Evolutionary conservation across 2,888 invertebrate species (phyloP).

Genomic region (Mylabris sibirica): DNA sequence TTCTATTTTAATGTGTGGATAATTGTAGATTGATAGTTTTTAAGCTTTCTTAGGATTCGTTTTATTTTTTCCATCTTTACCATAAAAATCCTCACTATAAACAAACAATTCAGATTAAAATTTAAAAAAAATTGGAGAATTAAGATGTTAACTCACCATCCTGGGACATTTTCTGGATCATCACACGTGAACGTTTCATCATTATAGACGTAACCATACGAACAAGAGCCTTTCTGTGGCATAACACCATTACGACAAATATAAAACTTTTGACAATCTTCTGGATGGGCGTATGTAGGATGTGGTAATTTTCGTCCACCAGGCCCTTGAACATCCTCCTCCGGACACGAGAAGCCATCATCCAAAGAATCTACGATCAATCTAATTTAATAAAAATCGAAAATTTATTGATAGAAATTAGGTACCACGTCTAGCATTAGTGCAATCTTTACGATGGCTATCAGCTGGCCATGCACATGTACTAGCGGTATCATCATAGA

Average conservation of each 20-base stretch:
- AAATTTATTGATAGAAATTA: not conserved
- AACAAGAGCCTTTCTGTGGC: slow-evolving; percentile 79
- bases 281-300: slow-evolving; percentile 80
- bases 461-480: slow-evolving; percentile 79
- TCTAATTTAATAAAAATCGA: slow-evolving; percentile 5
- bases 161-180: slow-evolving; percentile 76
- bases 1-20: too few species aligned
- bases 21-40: not conserved
- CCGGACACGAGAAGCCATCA: slow-evolving; percentile 81
- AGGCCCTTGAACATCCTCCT: slow-evolving; percentile 71
- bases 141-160: slow-evolving; percentile 83
- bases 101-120: slow-evolving; percentile 28
- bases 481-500: slow-evolving; percentile 76
- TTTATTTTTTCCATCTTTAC: slow-evolving; percentile 37
- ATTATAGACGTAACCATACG: slow-evolving; percentile 78
- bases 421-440: slow-evolving; percentile 63
- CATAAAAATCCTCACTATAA: slow-evolving; percentile 56
- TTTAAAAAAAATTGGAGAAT: not conserved
- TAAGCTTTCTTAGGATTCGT: slow-evolving; percentile 2
- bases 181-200: slow-evolving; percentile 80
- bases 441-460: slow-evolving; percentile 66
- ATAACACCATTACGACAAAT: slow-evolving; percentile 80
- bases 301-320: slow-evolving; percentile 76
- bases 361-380: slow-evolving; percentile 69
- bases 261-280: slow-evolving; percentile 84